Base-by-base conservation (phyloP, 2,113 vertebrate genomes). In the Craseonycteris thonglongyai region DNA sequence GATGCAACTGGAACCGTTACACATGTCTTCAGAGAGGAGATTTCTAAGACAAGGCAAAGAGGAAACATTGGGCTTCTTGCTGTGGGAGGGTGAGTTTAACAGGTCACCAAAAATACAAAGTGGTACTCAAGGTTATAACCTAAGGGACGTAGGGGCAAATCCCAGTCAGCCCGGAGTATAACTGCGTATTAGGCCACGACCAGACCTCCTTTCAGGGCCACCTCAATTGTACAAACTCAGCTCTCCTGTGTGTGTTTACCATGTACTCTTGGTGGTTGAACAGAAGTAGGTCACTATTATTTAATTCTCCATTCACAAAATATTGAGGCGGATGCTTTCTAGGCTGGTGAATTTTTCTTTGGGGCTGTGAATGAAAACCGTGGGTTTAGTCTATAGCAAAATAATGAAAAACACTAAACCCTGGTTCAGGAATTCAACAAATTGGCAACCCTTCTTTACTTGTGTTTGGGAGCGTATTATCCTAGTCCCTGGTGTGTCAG, bases 291-390 rank as follows among this genome's bases (percentile, higher is more conserved):
- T 88, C 30, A 66, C 12, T 49, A 40, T 42, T 42, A 95, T 97
- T 97, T 97, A 97, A 97, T 97, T 79, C 93, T 15, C 21, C 61
- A 85, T 94, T 97, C 92, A 95, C 93, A 97, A 97, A 96, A 74
- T 76, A 93, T 19, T n/a, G 96, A 93, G 88, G 82, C 89, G 93
- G 90, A 95, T 96, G 92, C 91, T 97, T 95, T 93, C 91, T 94
- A 90, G 94, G 66, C 95, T 80, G 91, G 72, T 85, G 95, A 71
- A 91, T 91, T 96, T 91, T 97, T 94, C 91, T 91, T 96, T 97
- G 97, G 93, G 96, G 95, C 86, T 59, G 54, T 81, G 85, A 96
- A 95, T 75, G 85, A 42, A 40, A 79, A 40, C 33, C 26, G 19
- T 93, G 95, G 96, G 71, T 40, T 89, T 78, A 89, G 74, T 95